Conservation (phyloP, 2,113 vertebrate species). For the Hypomesus transpacificus region DNA sequence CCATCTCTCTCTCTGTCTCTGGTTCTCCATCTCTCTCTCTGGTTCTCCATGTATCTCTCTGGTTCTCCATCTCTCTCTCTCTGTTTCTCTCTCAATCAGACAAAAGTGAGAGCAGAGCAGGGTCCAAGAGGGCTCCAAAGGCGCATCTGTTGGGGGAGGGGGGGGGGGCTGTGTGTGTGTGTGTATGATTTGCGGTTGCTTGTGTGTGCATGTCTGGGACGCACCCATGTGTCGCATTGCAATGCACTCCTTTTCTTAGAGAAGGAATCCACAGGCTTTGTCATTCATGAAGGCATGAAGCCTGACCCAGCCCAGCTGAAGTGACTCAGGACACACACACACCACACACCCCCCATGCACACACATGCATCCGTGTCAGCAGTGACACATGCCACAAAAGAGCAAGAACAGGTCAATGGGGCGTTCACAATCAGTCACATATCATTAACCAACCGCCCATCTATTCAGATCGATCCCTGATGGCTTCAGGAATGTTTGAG, state of each 20-base stretch:
- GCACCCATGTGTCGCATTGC: constrained; percentile 2
- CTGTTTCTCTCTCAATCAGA: background rate
- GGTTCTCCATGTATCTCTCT: background rate
- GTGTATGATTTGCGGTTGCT: constrained; percentile 7
- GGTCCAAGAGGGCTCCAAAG: constrained; percentile 4
- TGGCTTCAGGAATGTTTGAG: background rate
- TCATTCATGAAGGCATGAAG: constrained; percentile 32
- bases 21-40: background rate
- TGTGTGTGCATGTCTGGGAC: constrained; percentile 8
- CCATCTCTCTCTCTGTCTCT: background rate
- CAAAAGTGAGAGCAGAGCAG: background rate
- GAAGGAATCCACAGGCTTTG: constrained; percentile 15
- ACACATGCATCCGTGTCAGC: background rate
- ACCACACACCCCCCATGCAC: background rate
- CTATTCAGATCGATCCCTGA: background rate
- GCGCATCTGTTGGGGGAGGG: constrained; percentile 25
- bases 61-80: background rate
- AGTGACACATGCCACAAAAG: background rate
- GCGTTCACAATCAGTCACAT: background rate
- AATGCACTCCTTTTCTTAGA: constrained; percentile 12
- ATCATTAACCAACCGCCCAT: background rate
- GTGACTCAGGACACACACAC: background rate
- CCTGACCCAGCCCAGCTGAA: constrained; percentile 6
- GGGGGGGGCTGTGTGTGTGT: background rate
- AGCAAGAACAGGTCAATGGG: background rate